These are phyloP conservation scores for Rhopalosiphum padi DNA, from an alignment of 1,140 invertebrate species.

Conservation along the genomic window DNA sequence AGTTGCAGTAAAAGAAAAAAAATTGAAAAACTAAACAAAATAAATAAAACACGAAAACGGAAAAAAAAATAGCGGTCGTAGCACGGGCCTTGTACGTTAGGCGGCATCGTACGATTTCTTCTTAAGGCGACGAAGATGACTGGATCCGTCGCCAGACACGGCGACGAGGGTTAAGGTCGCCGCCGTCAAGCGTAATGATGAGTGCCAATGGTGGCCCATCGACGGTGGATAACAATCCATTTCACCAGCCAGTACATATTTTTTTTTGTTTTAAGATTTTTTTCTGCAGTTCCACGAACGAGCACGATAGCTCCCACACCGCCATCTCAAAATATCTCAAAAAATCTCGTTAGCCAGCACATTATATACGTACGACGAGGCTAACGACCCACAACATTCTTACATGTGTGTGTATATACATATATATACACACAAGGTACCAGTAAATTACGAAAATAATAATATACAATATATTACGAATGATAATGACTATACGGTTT, in stretches of 20 bases:
- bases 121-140: not conserved
- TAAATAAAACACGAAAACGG: not conserved
- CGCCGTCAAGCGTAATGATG: not conserved
- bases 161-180: constrained; percentile 31
- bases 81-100: not conserved
- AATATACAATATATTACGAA: not conserved
- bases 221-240: not conserved
- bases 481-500: not conserved
- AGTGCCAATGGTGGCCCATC: not conserved
- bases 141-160: not conserved
- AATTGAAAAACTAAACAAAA: not conserved
- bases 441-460: constrained; percentile 32
- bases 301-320: not conserved
- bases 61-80: not conserved
- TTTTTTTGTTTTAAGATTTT: not conserved
- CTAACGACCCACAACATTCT: constrained; percentile 31
- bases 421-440: not conserved
- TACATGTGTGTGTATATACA: not conserved
- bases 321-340: not conserved
- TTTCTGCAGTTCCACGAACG: not conserved
- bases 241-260: not conserved
- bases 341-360: not conserved
- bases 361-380: not conserved
- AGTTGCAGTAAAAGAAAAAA: not conserved
- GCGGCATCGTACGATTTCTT: not conserved